A percentile compares a stretch with the other conserved stretches of the same genome.
phyloP scores from a whole-genome alignment of 2,797 vertebrate genomes.

The Dendrocincla fuliginosa region DNA sequence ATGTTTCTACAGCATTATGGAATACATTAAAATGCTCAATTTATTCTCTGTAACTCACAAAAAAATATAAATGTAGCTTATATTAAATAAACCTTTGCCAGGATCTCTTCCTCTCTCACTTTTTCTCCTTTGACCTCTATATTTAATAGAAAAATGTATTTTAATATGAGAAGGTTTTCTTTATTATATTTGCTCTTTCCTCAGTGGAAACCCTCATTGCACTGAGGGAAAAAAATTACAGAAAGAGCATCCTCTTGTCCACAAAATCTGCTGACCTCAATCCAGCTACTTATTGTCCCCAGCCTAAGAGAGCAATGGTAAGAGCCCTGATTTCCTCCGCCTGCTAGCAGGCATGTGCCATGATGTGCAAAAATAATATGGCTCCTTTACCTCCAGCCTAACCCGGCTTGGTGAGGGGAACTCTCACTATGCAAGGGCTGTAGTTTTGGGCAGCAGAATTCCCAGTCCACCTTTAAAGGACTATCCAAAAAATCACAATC shows the following conservation, averaged over 20 bases:
- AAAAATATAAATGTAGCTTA: constrained; percentile 53
- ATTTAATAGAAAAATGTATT: constrained; percentile 60
- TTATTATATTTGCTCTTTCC: constrained; percentile 33
- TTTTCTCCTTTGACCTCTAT: constrained; percentile 33
- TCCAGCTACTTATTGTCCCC: background rate
- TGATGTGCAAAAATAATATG: background rate
- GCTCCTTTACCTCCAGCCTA: background rate
- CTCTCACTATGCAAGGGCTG: background rate
- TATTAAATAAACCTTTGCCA: constrained; percentile 62
- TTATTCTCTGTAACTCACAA: constrained; percentile 57
- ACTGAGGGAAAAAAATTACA: background rate
- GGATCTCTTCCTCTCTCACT: constrained; percentile 16
- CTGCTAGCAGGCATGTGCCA: background rate
- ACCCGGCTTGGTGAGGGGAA: background rate
- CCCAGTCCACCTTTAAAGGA: background rate
- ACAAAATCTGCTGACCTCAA: background rate
- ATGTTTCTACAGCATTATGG: constrained; percentile 56
- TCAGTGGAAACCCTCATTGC: background rate
- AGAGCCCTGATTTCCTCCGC: background rate
- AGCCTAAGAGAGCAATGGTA: background rate
- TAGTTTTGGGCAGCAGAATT: background rate
- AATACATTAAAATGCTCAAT: constrained; percentile 71
- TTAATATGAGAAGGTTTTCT: constrained; percentile 38
- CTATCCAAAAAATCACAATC: background rate
- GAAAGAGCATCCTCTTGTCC: background rate